Evolutionary conservation across 2,113 vertebrate genomes (phyloP).

Genomic region (Podiceps cristatus): DNA sequence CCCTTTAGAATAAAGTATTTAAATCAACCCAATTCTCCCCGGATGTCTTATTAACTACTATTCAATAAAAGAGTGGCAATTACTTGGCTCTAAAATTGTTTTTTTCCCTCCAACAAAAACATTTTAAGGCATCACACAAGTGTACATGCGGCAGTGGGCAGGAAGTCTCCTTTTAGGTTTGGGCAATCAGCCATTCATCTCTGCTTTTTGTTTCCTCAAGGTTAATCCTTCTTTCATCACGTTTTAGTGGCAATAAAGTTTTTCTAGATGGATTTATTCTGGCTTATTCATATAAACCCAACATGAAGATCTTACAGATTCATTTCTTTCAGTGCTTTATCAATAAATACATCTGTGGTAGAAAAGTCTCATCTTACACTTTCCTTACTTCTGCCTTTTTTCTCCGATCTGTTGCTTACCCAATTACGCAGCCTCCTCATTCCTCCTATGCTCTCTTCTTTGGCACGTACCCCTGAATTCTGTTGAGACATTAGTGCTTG

Average conservation of each 20-base stretch:
- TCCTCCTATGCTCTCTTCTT: neutral
- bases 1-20: slow-evolving; percentile 25
- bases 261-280: neutral
- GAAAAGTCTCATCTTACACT: neutral
- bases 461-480: neutral
- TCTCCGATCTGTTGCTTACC: neutral
- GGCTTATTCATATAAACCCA: neutral
- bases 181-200: neutral
- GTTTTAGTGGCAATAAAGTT: neutral
- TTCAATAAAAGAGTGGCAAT: slow-evolving; percentile 11
- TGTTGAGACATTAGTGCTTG: neutral
- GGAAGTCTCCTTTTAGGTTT: slow-evolving; percentile 1
- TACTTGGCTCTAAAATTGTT: neutral
- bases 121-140: neutral
- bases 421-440: neutral
- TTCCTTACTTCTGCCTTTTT: neutral
- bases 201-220: neutral
- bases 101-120: neutral
- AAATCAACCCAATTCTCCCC: slow-evolving; percentile 8
- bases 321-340: neutral
- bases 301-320: neutral
- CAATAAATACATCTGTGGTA: neutral
- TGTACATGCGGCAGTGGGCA: neutral
- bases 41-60: slow-evolving; percentile 12
- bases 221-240: neutral